Conservation (phyloP, 2,113 vertebrate genomes). For the Myocastor coypus region DNA sequence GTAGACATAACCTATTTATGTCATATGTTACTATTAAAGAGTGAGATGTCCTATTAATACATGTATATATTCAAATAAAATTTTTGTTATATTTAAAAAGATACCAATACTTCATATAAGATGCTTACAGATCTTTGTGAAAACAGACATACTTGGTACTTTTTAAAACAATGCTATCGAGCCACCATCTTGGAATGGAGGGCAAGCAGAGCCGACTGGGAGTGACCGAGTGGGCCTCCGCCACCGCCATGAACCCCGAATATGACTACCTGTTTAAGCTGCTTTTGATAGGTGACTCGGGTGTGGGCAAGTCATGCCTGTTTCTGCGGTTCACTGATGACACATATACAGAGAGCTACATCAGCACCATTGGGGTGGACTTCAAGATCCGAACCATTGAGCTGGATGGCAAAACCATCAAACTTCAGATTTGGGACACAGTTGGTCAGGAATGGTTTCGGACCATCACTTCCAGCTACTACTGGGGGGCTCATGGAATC, state of each 20-base stretch:
- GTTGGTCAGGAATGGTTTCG: constrained; percentile 94
- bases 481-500: constrained; percentile 93
- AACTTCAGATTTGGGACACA: constrained; percentile 95
- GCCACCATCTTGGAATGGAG: too few species aligned
- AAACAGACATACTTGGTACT: background rate
- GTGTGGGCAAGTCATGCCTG: constrained; percentile 93
- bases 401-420: constrained; percentile 95
- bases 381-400: constrained; percentile 95
- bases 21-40: background rate
- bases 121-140: background rate
- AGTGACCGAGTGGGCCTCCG: too few species aligned
- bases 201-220: too few species aligned
- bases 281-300: constrained; percentile 87
- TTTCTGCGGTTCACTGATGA: constrained; percentile 94
- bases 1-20: background rate
- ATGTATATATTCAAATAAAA: too few species aligned
- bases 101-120: accelerated
- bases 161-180: background rate
- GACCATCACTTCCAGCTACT: constrained; percentile 95
- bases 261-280: too few species aligned
- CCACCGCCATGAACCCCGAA: too few species aligned
- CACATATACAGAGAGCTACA: constrained; percentile 95
- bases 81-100: background rate
- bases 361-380: constrained; percentile 95
- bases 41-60: too few species aligned